These are phyloP conservation scores for Procavia capensis DNA, from an alignment of 2,113 vertebrate genomes.

Conservation along the genomic window DNA sequence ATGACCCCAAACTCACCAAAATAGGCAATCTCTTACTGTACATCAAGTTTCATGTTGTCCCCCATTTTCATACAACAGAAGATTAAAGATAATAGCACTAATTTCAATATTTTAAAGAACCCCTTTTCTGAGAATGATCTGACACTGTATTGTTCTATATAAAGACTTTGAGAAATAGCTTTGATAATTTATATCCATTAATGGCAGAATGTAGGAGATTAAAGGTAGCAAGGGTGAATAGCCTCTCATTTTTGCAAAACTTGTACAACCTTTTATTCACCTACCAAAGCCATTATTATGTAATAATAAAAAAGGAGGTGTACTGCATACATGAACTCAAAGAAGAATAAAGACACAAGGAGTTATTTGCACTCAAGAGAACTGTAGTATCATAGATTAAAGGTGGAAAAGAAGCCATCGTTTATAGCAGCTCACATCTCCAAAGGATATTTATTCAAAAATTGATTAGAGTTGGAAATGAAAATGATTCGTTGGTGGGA, in stretches of 20 bases:
- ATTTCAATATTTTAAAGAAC: conserved; percentile 85
- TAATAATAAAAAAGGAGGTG: conserved; percentile 88
- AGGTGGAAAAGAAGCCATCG: conserved; percentile 90
- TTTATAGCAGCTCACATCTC: conserved; percentile 91
- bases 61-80: conserved; percentile 88
- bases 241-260: conserved; percentile 91
- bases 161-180: conserved; percentile 89
- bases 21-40: conserved; percentile 65
- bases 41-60: conserved; percentile 80
- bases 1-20: conserved; percentile 60
- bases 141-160: conserved; percentile 83
- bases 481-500: conserved; percentile 91
- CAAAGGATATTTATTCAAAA: conserved; percentile 90
- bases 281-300: conserved; percentile 90
- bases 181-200: conserved; percentile 91
- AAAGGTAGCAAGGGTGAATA: conserved; percentile 92
- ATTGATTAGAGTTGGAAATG: conserved; percentile 93
- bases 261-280: conserved; percentile 91
- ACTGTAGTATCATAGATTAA: conserved; percentile 89
- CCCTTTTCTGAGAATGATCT: conserved; percentile 85
- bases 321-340: conserved; percentile 85
- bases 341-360: conserved; percentile 85
- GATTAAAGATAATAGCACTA: conserved; percentile 89
- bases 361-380: conserved; percentile 91
- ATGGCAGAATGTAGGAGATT: conserved; percentile 90